These are phyloP conservation scores for Tympanuchus pallidicinctus DNA, from an alignment of 2,113 vertebrate genomes.

Conservation along the genomic window DNA sequence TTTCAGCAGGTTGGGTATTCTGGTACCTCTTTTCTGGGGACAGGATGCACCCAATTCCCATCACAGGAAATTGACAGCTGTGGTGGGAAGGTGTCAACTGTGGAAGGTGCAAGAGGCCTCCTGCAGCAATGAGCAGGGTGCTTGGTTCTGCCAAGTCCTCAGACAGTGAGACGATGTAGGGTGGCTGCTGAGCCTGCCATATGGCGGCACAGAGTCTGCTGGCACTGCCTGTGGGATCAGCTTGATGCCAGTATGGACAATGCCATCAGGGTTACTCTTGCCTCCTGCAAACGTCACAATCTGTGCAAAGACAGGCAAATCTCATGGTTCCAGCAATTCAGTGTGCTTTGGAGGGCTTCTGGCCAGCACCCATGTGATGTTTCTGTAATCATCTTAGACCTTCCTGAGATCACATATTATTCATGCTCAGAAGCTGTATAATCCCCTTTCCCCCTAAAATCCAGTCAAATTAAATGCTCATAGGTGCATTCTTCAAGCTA, in stretches of 20 bases:
- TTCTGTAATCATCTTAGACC: not conserved
- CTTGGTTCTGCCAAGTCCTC: not conserved
- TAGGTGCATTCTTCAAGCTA: not conserved
- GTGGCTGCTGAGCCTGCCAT: not conserved
- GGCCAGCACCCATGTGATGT: not conserved
- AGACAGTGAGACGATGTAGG: not conserved
- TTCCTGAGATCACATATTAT: not conserved
- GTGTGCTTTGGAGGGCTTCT: not conserved
- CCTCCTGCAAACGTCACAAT: not conserved
- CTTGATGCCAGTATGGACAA: not conserved
- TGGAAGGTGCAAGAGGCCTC: not conserved
- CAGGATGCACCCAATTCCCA: not conserved
- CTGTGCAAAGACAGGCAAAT: not conserved
- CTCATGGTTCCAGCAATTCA: not conserved
- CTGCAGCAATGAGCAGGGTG: not conserved
- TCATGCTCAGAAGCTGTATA: not conserved
- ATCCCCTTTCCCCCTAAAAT: not conserved
- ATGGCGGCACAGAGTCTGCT: accelerated
- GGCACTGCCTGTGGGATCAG: not conserved
- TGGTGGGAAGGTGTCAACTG: not conserved
- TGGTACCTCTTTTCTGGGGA: not conserved
- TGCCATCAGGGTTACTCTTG: not conserved
- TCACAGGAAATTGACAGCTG: not conserved
- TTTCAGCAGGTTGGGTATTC: not conserved
- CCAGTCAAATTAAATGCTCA: not conserved